Percentiles rank a stretch among this genome's conserved stretches.
These are phyloP conservation scores for Argyresthia albistria DNA, from an alignment of 2,888 invertebrate genomes.

Conservation along the genomic window DNA sequence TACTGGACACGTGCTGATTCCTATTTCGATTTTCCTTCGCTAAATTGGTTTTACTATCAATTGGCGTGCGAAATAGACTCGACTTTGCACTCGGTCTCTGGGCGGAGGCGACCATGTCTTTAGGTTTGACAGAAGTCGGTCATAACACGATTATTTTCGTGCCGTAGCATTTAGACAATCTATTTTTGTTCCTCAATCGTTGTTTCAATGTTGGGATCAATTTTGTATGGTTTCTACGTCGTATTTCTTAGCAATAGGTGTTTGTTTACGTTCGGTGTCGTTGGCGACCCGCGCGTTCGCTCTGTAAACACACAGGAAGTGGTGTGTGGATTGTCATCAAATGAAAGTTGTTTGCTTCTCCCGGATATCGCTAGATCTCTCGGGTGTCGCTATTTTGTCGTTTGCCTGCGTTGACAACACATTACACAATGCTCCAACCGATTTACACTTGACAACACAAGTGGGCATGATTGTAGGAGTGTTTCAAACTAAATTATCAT, in stretches of 20 bases:
- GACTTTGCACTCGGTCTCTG: constrained; percentile 27
- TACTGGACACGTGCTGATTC: constrained; percentile 43
- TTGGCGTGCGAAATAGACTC: constrained; percentile 18
- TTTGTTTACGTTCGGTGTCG: neutral
- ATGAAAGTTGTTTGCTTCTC: neutral
- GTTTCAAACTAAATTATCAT: too few species aligned
- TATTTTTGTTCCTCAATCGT: constrained; percentile 39
- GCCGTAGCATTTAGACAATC: constrained; percentile 32
- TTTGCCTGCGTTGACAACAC: neutral
- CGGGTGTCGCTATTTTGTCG: neutral
- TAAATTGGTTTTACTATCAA: constrained; percentile 30
- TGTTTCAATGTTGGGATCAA: constrained; percentile 17
- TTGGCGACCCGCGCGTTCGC: neutral
- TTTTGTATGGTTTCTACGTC: neutral
- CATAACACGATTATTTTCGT: constrained; percentile 37
- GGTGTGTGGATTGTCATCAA: neutral
- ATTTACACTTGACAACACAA: too few species aligned
- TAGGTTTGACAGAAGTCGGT: constrained; percentile 17
- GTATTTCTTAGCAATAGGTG: neutral
- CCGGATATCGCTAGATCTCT: neutral
- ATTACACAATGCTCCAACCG: neutral
- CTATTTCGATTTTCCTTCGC: constrained; percentile 30
- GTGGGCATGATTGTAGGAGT: too few species aligned
- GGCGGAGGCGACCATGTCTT: constrained; percentile 11
- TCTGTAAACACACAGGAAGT: neutral